These are phyloP conservation scores for Celastrina argiolus DNA, from an alignment of 2,888 invertebrate species.

Conservation along the genomic window DNA sequence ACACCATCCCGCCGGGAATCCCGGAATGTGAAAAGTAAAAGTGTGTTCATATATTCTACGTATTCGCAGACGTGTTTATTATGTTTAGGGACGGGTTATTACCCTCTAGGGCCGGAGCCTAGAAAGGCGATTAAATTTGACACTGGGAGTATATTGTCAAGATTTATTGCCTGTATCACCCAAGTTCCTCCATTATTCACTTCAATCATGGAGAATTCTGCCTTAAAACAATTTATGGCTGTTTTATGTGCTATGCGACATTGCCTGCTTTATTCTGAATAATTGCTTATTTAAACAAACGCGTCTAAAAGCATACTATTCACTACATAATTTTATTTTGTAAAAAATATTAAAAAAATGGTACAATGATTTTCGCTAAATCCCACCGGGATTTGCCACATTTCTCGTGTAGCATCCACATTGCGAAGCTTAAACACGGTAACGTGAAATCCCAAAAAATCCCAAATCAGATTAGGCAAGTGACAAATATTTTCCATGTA, in stretches of 20 bases:
- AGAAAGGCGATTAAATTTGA: constrained; percentile 11
- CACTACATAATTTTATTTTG: not conserved
- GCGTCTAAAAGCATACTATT: too few species aligned
- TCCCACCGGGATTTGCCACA: not conserved
- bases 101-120: not conserved
- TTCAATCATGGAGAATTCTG: not conserved
- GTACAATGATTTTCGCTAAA: not conserved
- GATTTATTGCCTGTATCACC: not conserved
- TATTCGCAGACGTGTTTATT: constrained; percentile 9
- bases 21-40: not conserved
- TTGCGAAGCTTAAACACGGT: not conserved
- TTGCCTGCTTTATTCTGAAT: not conserved
- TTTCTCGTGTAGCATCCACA: not conserved
- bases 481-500: constrained; percentile 21
- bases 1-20: not conserved
- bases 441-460: not conserved
- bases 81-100: constrained; percentile 1
- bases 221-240: not conserved
- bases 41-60: not conserved
- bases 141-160: not conserved
- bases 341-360: not conserved
- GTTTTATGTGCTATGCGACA: not conserved
- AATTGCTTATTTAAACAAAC: too few species aligned
- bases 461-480: constrained; percentile 15
- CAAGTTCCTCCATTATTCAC: not conserved